Evolutionary conservation across 2,888 invertebrate species (phyloP).

Genomic region (Drosophila melanosoma): DNA sequence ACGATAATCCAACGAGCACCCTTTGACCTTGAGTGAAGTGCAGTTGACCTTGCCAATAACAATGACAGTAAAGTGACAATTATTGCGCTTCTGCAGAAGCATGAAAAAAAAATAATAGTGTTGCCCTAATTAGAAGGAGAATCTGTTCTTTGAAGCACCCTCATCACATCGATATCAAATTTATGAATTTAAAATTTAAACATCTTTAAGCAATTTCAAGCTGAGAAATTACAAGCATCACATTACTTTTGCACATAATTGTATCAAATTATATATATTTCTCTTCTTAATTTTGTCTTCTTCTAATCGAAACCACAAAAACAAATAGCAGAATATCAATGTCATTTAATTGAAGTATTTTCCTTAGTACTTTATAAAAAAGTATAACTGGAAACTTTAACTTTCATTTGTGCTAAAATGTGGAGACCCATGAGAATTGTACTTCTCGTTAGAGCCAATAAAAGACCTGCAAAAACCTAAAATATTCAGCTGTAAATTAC

Average conservation of each 20-base stretch:
- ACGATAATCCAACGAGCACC: background rate
- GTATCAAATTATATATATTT: background rate
- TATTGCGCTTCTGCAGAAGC: background rate
- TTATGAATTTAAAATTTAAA: background rate
- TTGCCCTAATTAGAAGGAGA: background rate
- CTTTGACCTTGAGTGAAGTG: background rate
- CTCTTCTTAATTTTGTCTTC: background rate
- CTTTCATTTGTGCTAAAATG: background rate
- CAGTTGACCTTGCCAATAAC: background rate
- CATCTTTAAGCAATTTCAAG: no score
- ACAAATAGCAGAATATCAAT: background rate
- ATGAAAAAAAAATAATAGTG: background rate
- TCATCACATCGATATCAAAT: background rate
- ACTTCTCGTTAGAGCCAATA: no score
- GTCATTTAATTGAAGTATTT: background rate
- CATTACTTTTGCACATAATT: background rate
- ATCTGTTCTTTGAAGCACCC: background rate
- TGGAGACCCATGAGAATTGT: no score
- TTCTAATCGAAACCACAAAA: background rate
- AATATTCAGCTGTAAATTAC: no score
- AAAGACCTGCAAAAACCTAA: no score
- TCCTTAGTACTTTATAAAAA: background rate
- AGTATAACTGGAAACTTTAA: background rate
- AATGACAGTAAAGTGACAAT: background rate
- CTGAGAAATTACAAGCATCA: background rate